These are phyloP conservation scores for Xylocampa areola DNA, from an alignment of 2,888 invertebrate species.

Conservation along the genomic window DNA sequence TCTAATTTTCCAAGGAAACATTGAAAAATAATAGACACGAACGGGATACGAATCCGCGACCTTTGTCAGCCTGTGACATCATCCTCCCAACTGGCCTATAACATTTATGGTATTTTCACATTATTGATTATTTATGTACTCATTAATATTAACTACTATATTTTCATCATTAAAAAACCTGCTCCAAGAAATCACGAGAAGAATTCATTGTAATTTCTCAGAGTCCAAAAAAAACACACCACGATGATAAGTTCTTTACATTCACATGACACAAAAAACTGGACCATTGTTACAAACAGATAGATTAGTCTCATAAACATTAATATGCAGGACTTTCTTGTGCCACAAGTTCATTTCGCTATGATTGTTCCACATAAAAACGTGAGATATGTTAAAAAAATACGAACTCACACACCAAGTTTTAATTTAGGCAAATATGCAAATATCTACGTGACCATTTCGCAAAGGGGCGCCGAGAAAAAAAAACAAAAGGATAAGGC, in stretches of 20 bases:
- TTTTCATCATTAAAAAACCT: slow-evolving; percentile 26
- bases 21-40: too few species aligned
- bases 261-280: slow-evolving; percentile 70
- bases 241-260: slow-evolving; percentile 53
- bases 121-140: background rate
- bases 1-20: too few species aligned
- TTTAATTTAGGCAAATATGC: slow-evolving; percentile 87
- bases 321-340: slow-evolving; percentile 79
- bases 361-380: slow-evolving; percentile 79
- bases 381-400: slow-evolving; percentile 86
- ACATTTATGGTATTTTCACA: too few species aligned
- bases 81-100: too few species aligned
- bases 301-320: slow-evolving; percentile 69
- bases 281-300: slow-evolving; percentile 61
- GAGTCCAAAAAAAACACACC: slow-evolving; percentile 53
- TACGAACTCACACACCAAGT: slow-evolving; percentile 71
- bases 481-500: slow-evolving; percentile 81
- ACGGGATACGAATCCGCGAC: too few species aligned
- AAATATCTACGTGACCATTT: slow-evolving; percentile 88
- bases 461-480: slow-evolving; percentile 81
- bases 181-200: slow-evolving; percentile 44
- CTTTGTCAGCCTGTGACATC: too few species aligned
- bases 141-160: background rate
- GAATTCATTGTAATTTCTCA: slow-evolving; percentile 52
- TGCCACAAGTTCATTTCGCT: slow-evolving; percentile 73